Conservation (phyloP, 64 coral and sea anemone species). For the Actinia equina region DNA sequence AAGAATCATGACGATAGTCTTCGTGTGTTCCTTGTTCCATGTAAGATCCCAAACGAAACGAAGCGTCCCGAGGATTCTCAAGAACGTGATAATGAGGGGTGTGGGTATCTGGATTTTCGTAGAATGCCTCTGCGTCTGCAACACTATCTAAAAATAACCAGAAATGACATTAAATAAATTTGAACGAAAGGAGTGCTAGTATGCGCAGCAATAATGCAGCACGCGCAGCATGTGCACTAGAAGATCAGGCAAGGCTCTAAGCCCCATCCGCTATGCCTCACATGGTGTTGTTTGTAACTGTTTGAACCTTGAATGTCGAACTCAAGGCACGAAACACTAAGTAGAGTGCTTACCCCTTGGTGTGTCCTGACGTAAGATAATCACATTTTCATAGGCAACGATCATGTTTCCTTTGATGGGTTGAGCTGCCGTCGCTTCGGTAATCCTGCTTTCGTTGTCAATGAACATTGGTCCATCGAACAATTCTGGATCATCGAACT, state of each 20-base stretch:
- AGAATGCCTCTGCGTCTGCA: not conserved
- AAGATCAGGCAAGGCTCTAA: no score
- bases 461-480: not conserved
- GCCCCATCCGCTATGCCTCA: no score
- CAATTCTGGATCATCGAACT: not conserved
- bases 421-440: not conserved
- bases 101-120: not conserved
- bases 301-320: no score
- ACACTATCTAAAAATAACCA: not conserved
- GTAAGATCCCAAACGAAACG: not conserved
- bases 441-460: not conserved
- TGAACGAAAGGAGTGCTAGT: no score
- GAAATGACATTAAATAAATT: no score
- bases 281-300: no score
- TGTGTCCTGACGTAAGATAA: not conserved
- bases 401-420: not conserved
- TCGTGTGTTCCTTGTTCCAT: not conserved
- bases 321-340: no score
- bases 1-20: not conserved
- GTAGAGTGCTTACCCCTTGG: not conserved
- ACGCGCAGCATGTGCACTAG: no score
- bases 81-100: constrained; percentile 3
- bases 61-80: not conserved
- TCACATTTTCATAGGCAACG: constrained; percentile 11
- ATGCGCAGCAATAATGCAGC: no score